These are phyloP conservation scores for Clostera curtula DNA, from an alignment of 2,888 invertebrate genomes.

Conservation along the genomic window DNA sequence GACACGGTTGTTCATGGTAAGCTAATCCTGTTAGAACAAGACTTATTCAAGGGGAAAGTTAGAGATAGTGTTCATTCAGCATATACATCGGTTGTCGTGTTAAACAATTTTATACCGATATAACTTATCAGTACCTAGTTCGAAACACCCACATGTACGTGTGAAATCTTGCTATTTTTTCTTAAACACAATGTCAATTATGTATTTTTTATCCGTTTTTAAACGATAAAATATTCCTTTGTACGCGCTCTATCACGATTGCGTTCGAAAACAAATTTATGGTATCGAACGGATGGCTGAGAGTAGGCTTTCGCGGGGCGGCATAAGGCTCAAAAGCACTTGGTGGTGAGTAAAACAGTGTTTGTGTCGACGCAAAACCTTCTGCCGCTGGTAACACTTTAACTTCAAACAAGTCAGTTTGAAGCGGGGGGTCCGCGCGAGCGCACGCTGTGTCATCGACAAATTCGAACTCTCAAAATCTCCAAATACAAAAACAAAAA, in stretches of 20 bases:
- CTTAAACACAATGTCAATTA: conserved; percentile 31
- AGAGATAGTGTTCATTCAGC: too few species aligned
- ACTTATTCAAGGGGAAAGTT: too few species aligned
- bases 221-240: conserved; percentile 39
- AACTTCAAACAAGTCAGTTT: conserved; percentile 28
- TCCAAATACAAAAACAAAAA: conserved; percentile 23
- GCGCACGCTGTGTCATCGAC: conserved; percentile 23
- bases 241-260: conserved; percentile 45
- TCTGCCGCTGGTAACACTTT: conserved; percentile 38
- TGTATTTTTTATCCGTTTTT: conserved; percentile 37
- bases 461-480: conserved; percentile 12
- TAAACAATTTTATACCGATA: conserved; percentile 9
- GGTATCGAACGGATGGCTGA: conserved; percentile 1
- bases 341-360: conserved; percentile 4
- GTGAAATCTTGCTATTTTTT: conserved; percentile 30
- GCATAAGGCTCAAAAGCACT: conserved; percentile 5
- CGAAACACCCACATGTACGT: conserved; percentile 19
- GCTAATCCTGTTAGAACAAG: too few species aligned
- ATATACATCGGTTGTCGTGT: too few species aligned
- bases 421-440: conserved; percentile 29
- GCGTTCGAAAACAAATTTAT: conserved; percentile 19
- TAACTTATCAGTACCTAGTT: conserved; percentile 21
- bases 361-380: conserved; percentile 26
- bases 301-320: conserved; percentile 4
- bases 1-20: too few species aligned